These are phyloP conservation scores for Phortica variegata DNA, from an alignment of 1,140 invertebrate species.

Conservation along the genomic window DNA sequence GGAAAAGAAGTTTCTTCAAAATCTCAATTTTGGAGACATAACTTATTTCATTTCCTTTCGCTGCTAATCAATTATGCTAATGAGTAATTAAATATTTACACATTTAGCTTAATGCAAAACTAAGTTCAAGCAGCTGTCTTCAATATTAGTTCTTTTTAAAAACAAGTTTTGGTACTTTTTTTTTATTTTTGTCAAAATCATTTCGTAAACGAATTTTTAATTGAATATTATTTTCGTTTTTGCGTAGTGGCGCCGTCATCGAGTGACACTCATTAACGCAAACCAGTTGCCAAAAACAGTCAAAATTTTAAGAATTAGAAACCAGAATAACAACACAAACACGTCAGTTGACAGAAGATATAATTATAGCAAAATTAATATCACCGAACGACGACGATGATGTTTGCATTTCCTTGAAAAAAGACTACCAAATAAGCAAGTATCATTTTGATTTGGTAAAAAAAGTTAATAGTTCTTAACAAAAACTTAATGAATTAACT, in stretches of 20 bases:
- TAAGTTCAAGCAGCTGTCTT: conserved; percentile 15
- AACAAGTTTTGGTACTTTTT: conserved; percentile 1
- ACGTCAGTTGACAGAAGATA: conserved; percentile 39
- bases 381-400: neutral
- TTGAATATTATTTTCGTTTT: conserved; percentile 19
- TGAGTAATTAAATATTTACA: conserved; percentile 33
- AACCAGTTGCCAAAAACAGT: conserved; percentile 28
- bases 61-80: conserved; percentile 32
- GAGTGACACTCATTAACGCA: conserved; percentile 10
- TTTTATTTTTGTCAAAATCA: neutral
- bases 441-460: too few species aligned
- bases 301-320: conserved; percentile 3
- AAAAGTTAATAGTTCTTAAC: too few species aligned
- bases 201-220: conserved; percentile 29
- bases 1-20: too few species aligned
- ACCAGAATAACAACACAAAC: conserved; percentile 13
- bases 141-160: conserved; percentile 14
- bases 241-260: too few species aligned
- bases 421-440: too few species aligned
- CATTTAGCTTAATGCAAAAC: too few species aligned
- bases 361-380: conserved; percentile 31
- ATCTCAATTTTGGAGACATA: too few species aligned
- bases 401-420: too few species aligned
- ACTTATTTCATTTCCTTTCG: too few species aligned
- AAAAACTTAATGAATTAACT: too few species aligned